Percentiles rank a stretch among this genome's conserved stretches.
These are phyloP conservation scores for Mastigias papua DNA, from an alignment of 30 jellyfish, hydroid and myxozoan genomes.

Conservation along the genomic window DNA sequence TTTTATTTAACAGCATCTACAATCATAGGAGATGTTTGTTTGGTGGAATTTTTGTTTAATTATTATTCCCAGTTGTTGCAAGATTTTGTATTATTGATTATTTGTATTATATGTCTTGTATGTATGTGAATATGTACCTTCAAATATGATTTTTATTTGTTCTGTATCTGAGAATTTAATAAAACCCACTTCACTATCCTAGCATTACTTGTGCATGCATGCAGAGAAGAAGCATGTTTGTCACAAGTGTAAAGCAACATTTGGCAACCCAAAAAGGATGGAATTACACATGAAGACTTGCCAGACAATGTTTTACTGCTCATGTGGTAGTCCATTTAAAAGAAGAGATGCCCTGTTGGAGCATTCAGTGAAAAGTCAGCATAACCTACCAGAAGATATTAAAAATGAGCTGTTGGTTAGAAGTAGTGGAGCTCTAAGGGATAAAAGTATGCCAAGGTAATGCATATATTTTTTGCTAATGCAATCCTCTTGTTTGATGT, in stretches of 20 bases:
- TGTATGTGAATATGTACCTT: too few species aligned
- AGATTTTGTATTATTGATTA: too few species aligned
- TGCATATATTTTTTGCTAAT: too few species aligned
- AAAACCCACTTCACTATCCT: not conserved
- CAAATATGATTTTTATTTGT: too few species aligned
- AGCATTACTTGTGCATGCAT: constrained; percentile 66
- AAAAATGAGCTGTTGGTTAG: constrained; percentile 1
- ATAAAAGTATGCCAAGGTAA: constrained; percentile 20
- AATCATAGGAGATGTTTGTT: too few species aligned
- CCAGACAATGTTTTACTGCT: constrained; percentile 16
- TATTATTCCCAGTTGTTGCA: too few species aligned
- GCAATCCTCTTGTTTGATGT: too few species aligned
- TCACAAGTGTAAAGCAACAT: constrained; percentile 54
- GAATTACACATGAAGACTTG: constrained; percentile 39
- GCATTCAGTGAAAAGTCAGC: constrained; percentile 46
- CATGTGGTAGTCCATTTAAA: constrained; percentile 70
- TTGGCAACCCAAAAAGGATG: constrained; percentile 59
- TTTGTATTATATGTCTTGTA: too few species aligned
- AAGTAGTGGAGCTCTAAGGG: not conserved
- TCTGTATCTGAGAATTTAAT: not conserved
- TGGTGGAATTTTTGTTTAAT: too few species aligned
- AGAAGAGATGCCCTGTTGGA: constrained; percentile 24
- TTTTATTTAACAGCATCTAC: too few species aligned
- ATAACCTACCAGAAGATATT: constrained; percentile 58
- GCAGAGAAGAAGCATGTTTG: constrained; percentile 71